Percentiles rank a stretch among this genome's conserved stretches.
Evolutionary conservation across 2,888 invertebrate genomes (phyloP).

Genomic region (Phytoseiulus persimilis): DNA sequence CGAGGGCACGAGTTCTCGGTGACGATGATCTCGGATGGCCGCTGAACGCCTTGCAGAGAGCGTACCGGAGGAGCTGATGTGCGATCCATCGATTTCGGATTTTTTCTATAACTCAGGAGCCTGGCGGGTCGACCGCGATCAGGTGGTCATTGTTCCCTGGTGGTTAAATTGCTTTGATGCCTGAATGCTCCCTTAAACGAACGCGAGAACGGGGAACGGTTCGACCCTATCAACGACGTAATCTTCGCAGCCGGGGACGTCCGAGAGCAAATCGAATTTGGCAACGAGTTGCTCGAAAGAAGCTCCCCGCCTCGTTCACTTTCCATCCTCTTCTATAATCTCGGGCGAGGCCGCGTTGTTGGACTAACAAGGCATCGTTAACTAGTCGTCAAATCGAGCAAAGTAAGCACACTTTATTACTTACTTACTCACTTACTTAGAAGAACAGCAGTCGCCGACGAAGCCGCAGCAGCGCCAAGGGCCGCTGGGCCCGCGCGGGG

Average conservation of each 20-base stretch:
- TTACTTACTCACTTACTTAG: slow-evolving; percentile 25
- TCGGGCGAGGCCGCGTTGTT: background rate
- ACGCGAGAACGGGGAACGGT: background rate
- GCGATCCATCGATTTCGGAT: too few relatives aligned
- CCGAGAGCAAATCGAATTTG: background rate
- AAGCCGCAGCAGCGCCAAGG: slow-evolving; percentile 21
- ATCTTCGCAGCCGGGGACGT: background rate
- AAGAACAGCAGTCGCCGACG: slow-evolving; percentile 6
- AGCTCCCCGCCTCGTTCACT: background rate
- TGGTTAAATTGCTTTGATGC: too few relatives aligned
- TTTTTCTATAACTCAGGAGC: too few relatives aligned
- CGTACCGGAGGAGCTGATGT: too few relatives aligned
- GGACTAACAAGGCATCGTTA: slow-evolving; percentile 5
- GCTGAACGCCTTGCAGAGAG: too few relatives aligned
- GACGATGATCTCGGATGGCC: too few relatives aligned
- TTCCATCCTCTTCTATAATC: background rate
- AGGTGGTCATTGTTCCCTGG: too few relatives aligned
- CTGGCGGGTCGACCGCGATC: too few relatives aligned
- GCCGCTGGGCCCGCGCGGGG: slow-evolving; percentile 7
- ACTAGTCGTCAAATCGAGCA: slow-evolving; percentile 10
- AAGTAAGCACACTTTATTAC: slow-evolving; percentile 38
- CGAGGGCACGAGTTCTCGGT: too few relatives aligned
- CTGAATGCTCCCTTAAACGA: too few relatives aligned
- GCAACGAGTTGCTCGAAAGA: background rate
- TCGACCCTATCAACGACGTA: background rate